Percentiles rank a stretch among this genome's conserved stretches.
Evolutionary conservation across 2,113 vertebrate species (phyloP).

Genomic region (Hyperopisus bebe): DNA sequence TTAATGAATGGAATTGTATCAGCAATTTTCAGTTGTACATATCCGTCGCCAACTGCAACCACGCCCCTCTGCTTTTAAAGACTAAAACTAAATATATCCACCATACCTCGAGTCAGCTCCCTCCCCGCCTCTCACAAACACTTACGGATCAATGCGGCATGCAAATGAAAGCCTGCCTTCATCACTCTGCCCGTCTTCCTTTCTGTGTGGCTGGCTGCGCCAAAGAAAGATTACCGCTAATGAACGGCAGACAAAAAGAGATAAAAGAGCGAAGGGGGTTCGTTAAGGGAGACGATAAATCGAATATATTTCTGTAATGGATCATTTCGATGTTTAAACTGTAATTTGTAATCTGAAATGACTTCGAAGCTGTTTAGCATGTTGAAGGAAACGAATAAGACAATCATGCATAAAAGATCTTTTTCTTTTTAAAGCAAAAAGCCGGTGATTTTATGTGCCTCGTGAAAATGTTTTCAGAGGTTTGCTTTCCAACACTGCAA

Average conservation of each 20-base stretch:
- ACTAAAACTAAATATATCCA: background rate
- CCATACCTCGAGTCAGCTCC: background rate
- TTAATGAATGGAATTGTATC: background rate
- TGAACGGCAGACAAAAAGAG: background rate
- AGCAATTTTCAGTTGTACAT: background rate
- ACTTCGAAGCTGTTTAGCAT: background rate
- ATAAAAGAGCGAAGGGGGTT: background rate
- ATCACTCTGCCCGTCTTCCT: background rate
- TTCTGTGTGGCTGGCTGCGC: background rate
- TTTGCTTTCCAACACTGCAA: background rate
- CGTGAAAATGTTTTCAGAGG: background rate
- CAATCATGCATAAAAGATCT: background rate
- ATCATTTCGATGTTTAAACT: background rate
- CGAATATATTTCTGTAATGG: background rate
- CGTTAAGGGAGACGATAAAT: background rate
- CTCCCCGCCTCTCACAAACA: background rate
- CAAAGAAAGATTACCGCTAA: conserved; percentile 1
- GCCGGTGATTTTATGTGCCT: background rate
- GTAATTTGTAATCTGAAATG: background rate
- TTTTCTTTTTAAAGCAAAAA: background rate
- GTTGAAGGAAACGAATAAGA: background rate
- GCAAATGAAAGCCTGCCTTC: background rate
- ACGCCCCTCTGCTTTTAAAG: background rate
- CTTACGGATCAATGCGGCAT: background rate
- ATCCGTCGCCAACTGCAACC: background rate